Base-by-base conservation (phyloP, 2,888 invertebrate species). In the Spatulosminthurus flaviceps region DNA sequence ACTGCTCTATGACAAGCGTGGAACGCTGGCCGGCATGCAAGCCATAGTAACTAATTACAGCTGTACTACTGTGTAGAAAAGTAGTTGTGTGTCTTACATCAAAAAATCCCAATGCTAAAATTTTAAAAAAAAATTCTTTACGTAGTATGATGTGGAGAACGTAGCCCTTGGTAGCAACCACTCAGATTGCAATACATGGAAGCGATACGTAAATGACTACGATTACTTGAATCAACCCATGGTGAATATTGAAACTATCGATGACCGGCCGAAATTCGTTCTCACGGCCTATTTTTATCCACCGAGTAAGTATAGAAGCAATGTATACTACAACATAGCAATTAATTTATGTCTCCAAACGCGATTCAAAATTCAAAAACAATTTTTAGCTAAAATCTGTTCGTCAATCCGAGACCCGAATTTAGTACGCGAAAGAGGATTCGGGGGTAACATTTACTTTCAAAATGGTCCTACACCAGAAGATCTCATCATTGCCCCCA, bases 231-330 rank as follows among this genome's bases (percentile, higher is more conserved):
- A 41, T 2, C 43, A 70, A n/a, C n/a, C 29, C 24, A 42, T 77
- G 42, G 4, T 70, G 4, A 42, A 43, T 43, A 7, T 22, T 11
- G 69, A 77, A 21, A 69, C 26, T 0, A 28, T 70, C 19, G 13
- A 16, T 1, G 22, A 26, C 2, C 22, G 26, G 5, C 26, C 26
- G 2, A 64, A 64, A 64, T 64, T 64, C 24, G 70, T 64, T 1
- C 24, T 71, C 34, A 78, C 78, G 0, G 72, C 78, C 22, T 78
- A 78, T 28, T 78, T 78, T 64, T 64, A 64, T 64, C 24, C 22
- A 4, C 64, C 64, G 16, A n/a, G 64, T 64, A 22, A 51, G 34
- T 34, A 11, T n/a, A n/a, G n/a, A n/a, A n/a, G n/a, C n/a, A n/a
- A n/a, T n/a, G n/a, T n/a, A n/a, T n/a, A n/a, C n/a, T n/a, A n/a